phyloP scores from a whole-genome alignment of 1,140 invertebrate species.

The Drosophila elegans region DNA sequence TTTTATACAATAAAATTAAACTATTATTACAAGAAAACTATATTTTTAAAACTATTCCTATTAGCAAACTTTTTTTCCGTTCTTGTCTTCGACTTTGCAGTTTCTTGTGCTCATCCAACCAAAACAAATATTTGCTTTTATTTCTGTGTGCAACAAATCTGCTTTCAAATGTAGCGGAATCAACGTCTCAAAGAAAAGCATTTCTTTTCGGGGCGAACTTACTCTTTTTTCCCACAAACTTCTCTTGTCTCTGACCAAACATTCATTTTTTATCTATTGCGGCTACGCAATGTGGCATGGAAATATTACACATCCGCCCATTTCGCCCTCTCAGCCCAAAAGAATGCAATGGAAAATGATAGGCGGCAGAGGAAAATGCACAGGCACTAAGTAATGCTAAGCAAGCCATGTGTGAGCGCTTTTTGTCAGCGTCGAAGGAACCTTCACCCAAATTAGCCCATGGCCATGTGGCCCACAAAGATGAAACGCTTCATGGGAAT shows the following conservation, averaged over 20 bases:
- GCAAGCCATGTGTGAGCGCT: constrained; percentile 39
- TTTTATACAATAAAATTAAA: too few relatives aligned
- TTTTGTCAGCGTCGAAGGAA: constrained; percentile 35
- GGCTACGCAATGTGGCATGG: constrained; percentile 44
- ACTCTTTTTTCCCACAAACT: constrained; percentile 13
- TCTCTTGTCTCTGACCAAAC: constrained; percentile 31
- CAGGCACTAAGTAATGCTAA: constrained; percentile 25
- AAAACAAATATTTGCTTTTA: constrained; percentile 40
- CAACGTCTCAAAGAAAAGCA: constrained; percentile 20
- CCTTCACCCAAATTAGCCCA: constrained; percentile 55
- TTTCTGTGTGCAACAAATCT: constrained; percentile 26
- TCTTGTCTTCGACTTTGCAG: not conserved
- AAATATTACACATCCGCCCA: constrained; percentile 52
- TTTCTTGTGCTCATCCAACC: constrained; percentile 11
- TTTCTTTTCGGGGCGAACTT: constrained; percentile 11
- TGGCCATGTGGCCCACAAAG: constrained; percentile 44
- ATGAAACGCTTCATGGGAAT: constrained; percentile 46
- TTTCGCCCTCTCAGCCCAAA: constrained; percentile 31
- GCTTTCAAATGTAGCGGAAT: constrained; percentile 50
- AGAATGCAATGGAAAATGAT: constrained; percentile 35
- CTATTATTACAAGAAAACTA: too few relatives aligned
- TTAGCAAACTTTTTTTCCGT: not conserved
- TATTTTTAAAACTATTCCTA: not conserved
- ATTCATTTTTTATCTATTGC: constrained; percentile 30
- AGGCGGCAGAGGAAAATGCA: not conserved